Percentiles rank a stretch among this genome's conserved stretches.
phyloP scores from a whole-genome alignment of 2,113 vertebrate genomes.

The Oreochromis aureus region DNA sequence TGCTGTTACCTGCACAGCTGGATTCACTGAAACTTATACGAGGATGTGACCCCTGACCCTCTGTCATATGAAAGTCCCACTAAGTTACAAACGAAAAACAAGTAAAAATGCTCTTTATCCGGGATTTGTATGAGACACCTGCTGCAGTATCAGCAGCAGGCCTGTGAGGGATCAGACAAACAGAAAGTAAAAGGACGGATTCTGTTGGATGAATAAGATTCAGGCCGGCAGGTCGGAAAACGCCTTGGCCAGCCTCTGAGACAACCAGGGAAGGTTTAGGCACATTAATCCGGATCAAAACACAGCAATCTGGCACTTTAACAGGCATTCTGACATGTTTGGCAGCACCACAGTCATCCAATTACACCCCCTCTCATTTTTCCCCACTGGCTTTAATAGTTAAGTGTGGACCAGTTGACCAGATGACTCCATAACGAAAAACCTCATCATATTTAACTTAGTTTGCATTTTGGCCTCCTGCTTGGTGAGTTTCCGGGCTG shows the following conservation, averaged over 20 bases:
- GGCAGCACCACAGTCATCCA: not conserved
- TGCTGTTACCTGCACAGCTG: not conserved
- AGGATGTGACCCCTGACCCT: not conserved
- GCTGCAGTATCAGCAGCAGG: not conserved
- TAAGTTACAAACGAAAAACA: not conserved
- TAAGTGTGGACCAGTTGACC: not conserved
- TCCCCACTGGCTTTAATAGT: not conserved
- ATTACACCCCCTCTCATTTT: not conserved
- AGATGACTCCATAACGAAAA: not conserved
- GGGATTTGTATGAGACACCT: not conserved
- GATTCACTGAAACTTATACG: not conserved
- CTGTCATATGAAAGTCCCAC: not conserved
- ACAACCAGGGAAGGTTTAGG: constrained; percentile 38
- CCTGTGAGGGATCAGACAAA: not conserved
- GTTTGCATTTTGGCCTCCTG: not conserved
- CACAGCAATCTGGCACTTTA: constrained; percentile 17
- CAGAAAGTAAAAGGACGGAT: not conserved
- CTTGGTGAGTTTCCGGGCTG: not conserved
- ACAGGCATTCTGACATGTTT: constrained; percentile 24
- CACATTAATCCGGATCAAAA: constrained; percentile 39
- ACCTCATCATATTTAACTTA: not conserved
- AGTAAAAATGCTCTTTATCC: not conserved
- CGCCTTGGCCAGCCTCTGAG: not conserved
- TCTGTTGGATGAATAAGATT: not conserved
- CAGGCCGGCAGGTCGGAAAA: not conserved